Evolutionary conservation across 2,888 invertebrate genomes (phyloP), one percentile per base, ranked within the genome.

Genomic region (Oscheius sp.): DNA sequence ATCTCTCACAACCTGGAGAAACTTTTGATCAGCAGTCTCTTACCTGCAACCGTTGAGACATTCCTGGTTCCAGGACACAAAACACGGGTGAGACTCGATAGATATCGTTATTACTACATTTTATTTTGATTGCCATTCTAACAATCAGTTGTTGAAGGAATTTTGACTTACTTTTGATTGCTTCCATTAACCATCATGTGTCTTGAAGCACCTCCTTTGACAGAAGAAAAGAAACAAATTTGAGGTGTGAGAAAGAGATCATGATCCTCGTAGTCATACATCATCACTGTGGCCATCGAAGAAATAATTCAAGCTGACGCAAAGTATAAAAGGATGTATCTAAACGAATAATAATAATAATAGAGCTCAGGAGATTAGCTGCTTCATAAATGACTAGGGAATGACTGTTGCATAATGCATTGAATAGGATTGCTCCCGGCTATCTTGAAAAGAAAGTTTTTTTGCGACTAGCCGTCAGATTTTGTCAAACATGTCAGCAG

Each of bases 171-270:
- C 82, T 78, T 70, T 51, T 80, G 73, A 47, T 67, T 70, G 45
- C 80, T 78, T 49, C 82, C 82, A 67, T 83, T 83, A 9, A 81
- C 83, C 74, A 83, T 80, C 75, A 83, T 74, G 64, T 83, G 83
- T 26, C 83, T 33, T 12, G 83, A 83, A 8, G 82, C 82, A 20
- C 83, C 82, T 28, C 82, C 83, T 57, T 73, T 72, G 6, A 69
- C 28, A 1, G 80, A 66, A 4, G 76, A 73, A 17, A 74, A 76
- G 24, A 70, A 74, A 12, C 70, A 73, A 33, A 71, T 67, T 72
- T 74, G 75, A 8, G 82, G 83, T 9, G 82, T 78, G 28, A 83
- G 73, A 59, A 78, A 82, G 12, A 83, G 63, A 33, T 80, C 81
- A 54, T 80, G 78, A 56, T 83, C 83, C 32, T 83, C 83, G n/a